These are phyloP conservation scores for Symphodus melops DNA, from an alignment of 2,113 vertebrate species.

Conservation along the genomic window DNA sequence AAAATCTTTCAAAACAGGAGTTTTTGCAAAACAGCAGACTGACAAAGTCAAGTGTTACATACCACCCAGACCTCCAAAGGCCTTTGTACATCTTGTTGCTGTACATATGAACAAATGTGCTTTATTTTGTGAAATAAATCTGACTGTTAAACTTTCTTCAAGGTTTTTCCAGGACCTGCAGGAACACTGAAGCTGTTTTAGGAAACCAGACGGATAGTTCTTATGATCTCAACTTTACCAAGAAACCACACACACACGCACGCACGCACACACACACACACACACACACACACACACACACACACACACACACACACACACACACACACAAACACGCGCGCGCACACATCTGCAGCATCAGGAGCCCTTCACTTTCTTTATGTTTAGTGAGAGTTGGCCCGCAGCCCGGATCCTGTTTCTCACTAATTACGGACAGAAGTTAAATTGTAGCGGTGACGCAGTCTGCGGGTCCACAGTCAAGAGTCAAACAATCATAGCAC, in stretches of 20 bases:
- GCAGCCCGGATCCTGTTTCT: conserved; percentile 51
- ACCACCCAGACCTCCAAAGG: too few species aligned
- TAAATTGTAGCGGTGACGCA: conserved; percentile 52
- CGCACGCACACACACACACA: conserved; percentile 22
- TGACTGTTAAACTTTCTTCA: conserved; percentile 16
- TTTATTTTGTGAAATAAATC: neutral
- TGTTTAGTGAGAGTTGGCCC: conserved; percentile 40
- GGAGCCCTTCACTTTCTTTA: conserved; percentile 33
- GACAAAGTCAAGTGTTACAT: neutral
- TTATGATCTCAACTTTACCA: conserved; percentile 51
- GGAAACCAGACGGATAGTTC: conserved; percentile 30
- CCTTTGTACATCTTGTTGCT: neutral
- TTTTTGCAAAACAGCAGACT: neutral
- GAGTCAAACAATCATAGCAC: neutral
- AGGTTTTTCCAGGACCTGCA: conserved; percentile 36
- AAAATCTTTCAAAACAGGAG: neutral
- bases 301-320: conserved; percentile 15
- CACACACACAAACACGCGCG: conserved; percentile 3
- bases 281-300: conserved; percentile 29
- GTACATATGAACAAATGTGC: neutral
- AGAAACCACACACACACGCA: conserved; percentile 24
- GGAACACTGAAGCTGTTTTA: conserved; percentile 46
- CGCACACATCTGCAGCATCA: conserved; percentile 7
- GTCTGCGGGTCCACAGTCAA: conserved; percentile 22
- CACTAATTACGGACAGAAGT: conserved; percentile 68